Evolutionary conservation across 2,113 vertebrate species (phyloP).

Genomic region (Taurulus bubalis): DNA sequence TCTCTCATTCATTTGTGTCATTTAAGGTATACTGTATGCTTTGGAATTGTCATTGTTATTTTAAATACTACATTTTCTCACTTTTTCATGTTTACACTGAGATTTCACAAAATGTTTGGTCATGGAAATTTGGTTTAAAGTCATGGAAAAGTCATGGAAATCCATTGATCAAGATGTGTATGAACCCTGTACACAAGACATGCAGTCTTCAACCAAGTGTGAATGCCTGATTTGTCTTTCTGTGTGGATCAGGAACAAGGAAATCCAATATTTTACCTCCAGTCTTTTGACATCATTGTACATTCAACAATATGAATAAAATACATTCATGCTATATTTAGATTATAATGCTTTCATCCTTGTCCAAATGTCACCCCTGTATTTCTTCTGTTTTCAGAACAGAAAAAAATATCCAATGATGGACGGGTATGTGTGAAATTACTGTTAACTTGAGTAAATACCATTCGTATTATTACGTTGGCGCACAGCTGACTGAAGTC

Average conservation of each 20-base stretch:
- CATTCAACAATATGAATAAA: not conserved
- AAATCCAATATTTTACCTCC: not conserved
- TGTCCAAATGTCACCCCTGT: not conserved
- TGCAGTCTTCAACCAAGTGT: not conserved
- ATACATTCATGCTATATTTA: not conserved
- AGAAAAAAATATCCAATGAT: slow-evolving; percentile 46
- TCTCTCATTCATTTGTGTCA: too few relatives aligned
- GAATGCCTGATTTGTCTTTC: not conserved
- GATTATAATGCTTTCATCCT: not conserved
- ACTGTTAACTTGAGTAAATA: too few relatives aligned
- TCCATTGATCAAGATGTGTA: too few relatives aligned
- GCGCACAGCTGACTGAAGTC: not conserved
- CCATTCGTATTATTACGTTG: not conserved
- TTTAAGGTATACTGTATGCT: too few relatives aligned
- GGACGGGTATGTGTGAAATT: slow-evolving; percentile 69
- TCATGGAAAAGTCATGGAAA: too few relatives aligned
- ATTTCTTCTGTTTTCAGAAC: slow-evolving; percentile 11
- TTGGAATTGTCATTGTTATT: too few relatives aligned
- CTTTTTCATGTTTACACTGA: too few relatives aligned
- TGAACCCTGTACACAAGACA: too few relatives aligned
- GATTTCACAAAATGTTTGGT: too few relatives aligned
- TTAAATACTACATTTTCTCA: too few relatives aligned
- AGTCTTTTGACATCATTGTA: not conserved
- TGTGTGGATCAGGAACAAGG: not conserved
- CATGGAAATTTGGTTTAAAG: too few relatives aligned